Conservation (phyloP, 2,888 invertebrate genomes). For the Caenorhabditis sinica region DNA sequence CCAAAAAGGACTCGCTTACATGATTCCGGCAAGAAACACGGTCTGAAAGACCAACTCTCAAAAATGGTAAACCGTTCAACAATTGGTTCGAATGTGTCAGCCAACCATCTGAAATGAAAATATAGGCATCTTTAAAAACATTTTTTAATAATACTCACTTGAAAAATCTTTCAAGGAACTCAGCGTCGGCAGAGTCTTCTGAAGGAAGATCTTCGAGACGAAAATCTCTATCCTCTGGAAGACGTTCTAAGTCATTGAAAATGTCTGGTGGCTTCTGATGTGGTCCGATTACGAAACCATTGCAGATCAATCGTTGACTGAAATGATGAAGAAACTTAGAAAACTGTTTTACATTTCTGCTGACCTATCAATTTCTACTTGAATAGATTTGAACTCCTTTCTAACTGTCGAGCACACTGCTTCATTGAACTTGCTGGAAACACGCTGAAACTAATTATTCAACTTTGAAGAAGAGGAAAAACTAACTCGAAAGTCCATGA, state of each 20-base stretch:
- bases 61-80: constrained; percentile 29
- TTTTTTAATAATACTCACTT: background rate
- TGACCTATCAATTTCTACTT: constrained; percentile 31
- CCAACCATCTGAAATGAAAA: constrained; percentile 36
- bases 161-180: constrained; percentile 9
- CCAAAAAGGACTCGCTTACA: background rate
- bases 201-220: constrained; percentile 10
- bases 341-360: background rate
- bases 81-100: constrained; percentile 20
- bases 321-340: background rate
- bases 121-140: background rate
- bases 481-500: constrained; percentile 25
- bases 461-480: background rate
- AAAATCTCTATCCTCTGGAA: constrained; percentile 4
- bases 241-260: background rate
- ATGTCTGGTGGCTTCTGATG: background rate
- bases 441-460: constrained; percentile 8
- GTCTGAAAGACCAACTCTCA: constrained; percentile 48
- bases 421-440: constrained; percentile 13
- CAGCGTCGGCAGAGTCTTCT: constrained; percentile 6
- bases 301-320: constrained; percentile 22
- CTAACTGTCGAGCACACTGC: background rate
- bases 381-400: constrained; percentile 25
- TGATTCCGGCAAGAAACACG: constrained; percentile 27
- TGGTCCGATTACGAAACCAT: constrained; percentile 17